Evolutionary conservation across 2,797 vertebrate genomes (phyloP).

Genomic region (Staurois parvus): DNA sequence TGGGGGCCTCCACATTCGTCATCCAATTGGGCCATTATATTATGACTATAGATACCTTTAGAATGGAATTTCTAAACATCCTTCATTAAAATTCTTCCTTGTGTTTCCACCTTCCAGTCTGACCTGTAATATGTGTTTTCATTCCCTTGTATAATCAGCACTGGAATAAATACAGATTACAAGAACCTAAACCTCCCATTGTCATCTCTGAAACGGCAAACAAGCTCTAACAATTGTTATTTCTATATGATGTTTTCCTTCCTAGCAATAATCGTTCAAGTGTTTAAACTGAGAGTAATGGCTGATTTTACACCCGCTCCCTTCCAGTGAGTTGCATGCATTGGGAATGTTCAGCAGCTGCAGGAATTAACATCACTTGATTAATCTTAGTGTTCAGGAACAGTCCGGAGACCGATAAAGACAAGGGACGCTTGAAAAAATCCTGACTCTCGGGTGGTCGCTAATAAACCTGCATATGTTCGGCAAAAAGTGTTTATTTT

Average conservation of each 20-base stretch:
- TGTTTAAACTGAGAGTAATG: too few relatives aligned
- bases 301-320: not conserved
- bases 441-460: too few relatives aligned
- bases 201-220: not conserved
- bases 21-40: too few relatives aligned
- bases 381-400: not conserved
- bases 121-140: not conserved
- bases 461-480: too few relatives aligned
- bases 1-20: too few relatives aligned
- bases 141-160: not conserved
- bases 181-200: not conserved
- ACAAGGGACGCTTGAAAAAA: not conserved
- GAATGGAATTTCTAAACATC: not conserved
- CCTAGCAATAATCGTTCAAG: too few relatives aligned
- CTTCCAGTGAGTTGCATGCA: not conserved
- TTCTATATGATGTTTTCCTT: not conserved
- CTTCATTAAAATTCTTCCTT: not conserved
- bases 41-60: too few relatives aligned
- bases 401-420: not conserved
- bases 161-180: constrained; percentile 19
- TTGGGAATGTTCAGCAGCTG: not conserved
- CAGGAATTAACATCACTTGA: not conserved
- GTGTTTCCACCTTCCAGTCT: not conserved
- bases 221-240: not conserved
- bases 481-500: too few relatives aligned